Conservation (phyloP, 2,888 invertebrate genomes). For the Lucinisca nassula region DNA sequence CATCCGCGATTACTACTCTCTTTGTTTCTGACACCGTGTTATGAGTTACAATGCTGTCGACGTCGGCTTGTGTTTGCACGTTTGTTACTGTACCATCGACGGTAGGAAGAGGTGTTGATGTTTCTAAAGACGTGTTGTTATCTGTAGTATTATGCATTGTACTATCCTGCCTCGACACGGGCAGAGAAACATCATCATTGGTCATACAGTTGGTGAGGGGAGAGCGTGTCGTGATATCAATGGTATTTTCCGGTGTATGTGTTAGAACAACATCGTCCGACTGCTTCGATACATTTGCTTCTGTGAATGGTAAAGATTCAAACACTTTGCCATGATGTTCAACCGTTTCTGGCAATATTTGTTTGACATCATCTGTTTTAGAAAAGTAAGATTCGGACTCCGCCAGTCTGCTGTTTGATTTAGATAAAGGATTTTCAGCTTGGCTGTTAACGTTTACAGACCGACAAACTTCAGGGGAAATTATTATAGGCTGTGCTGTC, state of each 20-base stretch:
- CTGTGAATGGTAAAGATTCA: slow-evolving; percentile 21
- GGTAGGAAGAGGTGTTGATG: background rate
- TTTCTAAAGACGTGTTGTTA: background rate
- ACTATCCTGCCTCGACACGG: background rate
- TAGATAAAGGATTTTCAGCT: too few species aligned
- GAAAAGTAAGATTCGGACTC: too few species aligned
- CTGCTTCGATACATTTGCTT: slow-evolving; percentile 41
- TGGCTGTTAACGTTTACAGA: slow-evolving; percentile 49
- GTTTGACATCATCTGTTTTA: too few species aligned
- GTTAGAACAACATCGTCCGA: slow-evolving; percentile 39
- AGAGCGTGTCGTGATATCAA: background rate
- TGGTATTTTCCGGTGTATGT: slow-evolving; percentile 27
- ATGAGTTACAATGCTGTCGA: too few species aligned
- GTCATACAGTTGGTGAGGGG: background rate
- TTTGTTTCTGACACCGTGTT: too few species aligned
- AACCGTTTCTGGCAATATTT: background rate
- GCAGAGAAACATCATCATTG: background rate
- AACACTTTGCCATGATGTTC: slow-evolving; percentile 16
- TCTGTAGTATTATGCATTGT: background rate
- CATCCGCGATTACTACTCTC: too few species aligned
- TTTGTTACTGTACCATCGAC: too few species aligned
- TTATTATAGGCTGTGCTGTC: slow-evolving; percentile 44
- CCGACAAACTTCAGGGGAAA: slow-evolving; percentile 41
- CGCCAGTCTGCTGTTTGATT: too few species aligned
- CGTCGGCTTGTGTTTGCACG: too few species aligned